phyloP scores from a whole-genome alignment of 2,888 invertebrate genomes.

The Caradrina clavipalpis region DNA sequence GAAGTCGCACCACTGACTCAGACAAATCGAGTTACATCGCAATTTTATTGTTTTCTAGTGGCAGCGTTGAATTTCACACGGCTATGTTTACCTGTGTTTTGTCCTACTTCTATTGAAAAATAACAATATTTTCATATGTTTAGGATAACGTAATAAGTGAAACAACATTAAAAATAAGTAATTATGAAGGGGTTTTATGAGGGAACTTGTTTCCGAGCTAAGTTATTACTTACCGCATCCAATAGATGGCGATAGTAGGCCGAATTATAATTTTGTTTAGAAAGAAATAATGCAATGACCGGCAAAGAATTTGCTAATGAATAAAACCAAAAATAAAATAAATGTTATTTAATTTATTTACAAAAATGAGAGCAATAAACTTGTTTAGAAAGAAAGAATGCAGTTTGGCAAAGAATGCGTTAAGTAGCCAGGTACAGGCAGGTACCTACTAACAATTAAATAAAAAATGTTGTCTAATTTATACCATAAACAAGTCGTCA shows the following conservation, averaged over 20 bases:
- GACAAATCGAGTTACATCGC: slow-evolving; percentile 67
- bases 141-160: slow-evolving; percentile 7
- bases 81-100: slow-evolving; percentile 25
- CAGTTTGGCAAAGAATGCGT: slow-evolving; percentile 22
- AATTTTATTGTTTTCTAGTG: slow-evolving; percentile 74
- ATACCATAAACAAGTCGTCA: slow-evolving; percentile 28
- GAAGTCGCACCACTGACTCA: slow-evolving; percentile 83
- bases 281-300: slow-evolving; percentile 10
- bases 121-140: slow-evolving; percentile 3
- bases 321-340: slow-evolving; percentile 1
- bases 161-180: neutral
- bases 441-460: neutral
- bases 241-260: slow-evolving; percentile 40
- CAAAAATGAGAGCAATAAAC: slow-evolving; percentile 18
- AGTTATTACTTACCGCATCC: slow-evolving; percentile 2
- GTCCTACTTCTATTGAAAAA: slow-evolving; percentile 4
- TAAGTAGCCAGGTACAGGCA: no score
- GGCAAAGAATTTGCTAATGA: slow-evolving; percentile 9
- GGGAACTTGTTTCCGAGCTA: neutral
- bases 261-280: neutral
- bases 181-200: neutral
- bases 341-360: slow-evolving; percentile 5
- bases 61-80: slow-evolving; percentile 60
- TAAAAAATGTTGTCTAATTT: slow-evolving; percentile 24
- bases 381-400: slow-evolving; percentile 16